Conservation (phyloP, 2,797 vertebrate species). For the Lepilemur septentrionalis region DNA sequence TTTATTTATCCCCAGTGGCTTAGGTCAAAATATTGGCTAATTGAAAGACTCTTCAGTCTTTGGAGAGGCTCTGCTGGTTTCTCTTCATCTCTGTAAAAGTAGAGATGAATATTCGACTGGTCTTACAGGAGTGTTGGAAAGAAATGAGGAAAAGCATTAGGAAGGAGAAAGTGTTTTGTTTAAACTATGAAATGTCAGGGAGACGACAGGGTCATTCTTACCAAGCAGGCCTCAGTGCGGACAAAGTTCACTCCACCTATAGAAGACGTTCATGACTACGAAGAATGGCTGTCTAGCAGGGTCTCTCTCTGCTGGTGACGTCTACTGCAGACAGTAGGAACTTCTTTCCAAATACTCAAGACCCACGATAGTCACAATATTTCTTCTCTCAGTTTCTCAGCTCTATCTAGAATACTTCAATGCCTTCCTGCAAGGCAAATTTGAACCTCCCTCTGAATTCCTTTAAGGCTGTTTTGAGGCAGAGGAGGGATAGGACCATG, state of each 20-base stretch:
- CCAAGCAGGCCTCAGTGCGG: not conserved
- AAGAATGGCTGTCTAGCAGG: not conserved
- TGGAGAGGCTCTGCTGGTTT: not conserved
- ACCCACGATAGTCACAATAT: not conserved
- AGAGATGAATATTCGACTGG: not conserved
- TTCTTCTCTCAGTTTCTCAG: not conserved
- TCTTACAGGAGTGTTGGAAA: not conserved
- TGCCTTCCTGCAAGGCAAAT: not conserved
- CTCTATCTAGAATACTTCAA: not conserved
- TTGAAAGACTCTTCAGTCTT: not conserved
- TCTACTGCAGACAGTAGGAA: not conserved
- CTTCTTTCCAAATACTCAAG: slow-evolving; percentile 11
- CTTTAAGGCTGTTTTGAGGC: not conserved
- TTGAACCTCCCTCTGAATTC: slow-evolving; percentile 38
- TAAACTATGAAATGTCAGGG: not conserved
- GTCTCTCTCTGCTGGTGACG: not conserved
- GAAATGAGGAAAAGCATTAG: not conserved
- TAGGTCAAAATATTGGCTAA: slow-evolving; percentile 42
- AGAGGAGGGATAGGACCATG: slow-evolving; percentile 76
- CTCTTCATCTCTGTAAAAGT: not conserved
- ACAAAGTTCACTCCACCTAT: not conserved
- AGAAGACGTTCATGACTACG: not conserved
- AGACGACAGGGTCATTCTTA: not conserved
- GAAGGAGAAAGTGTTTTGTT: not conserved
- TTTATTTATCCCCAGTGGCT: slow-evolving; percentile 40